These are phyloP conservation scores for Calcarius ornatus DNA, from an alignment of 2,113 vertebrate species.

Conservation along the genomic window DNA sequence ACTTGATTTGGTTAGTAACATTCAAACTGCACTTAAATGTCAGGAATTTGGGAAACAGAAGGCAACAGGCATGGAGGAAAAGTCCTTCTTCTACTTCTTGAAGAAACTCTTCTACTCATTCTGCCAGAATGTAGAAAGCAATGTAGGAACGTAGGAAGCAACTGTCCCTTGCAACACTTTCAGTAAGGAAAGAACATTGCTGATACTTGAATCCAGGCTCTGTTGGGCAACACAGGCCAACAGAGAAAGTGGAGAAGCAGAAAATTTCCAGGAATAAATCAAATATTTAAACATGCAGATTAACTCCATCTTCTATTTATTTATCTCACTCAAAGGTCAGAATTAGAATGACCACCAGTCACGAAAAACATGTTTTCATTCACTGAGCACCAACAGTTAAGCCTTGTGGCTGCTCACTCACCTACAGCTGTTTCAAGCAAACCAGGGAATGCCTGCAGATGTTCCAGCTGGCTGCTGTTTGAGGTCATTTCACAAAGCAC, in stretches of 20 bases:
- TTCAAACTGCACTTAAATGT: not conserved
- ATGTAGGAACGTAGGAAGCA: not conserved
- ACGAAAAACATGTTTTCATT: not conserved
- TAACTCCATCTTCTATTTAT: not conserved
- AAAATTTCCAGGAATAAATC: slow-evolving; percentile 20
- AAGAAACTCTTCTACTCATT: not conserved
- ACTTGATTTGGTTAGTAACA: not conserved
- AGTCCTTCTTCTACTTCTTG: not conserved
- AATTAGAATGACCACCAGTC: not conserved
- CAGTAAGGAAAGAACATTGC: not conserved
- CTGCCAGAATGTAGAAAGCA: not conserved
- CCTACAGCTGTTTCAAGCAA: slow-evolving; percentile 83
- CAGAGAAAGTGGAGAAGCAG: not conserved
- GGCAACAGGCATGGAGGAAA: not conserved
- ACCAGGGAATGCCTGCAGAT: slow-evolving; percentile 82
- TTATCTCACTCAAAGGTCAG: not conserved
- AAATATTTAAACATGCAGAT: slow-evolving; percentile 38
- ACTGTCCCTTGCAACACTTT: not conserved
- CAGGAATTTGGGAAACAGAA: not conserved
- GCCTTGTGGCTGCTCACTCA: slow-evolving; percentile 65
- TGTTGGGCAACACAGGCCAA: not conserved
- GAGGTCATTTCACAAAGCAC: slow-evolving; percentile 93
- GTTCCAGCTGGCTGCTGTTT: slow-evolving; percentile 73
- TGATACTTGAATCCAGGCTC: not conserved
- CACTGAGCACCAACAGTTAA: not conserved